These are phyloP conservation scores for Falco peregrinus DNA, from an alignment of 2,797 vertebrate species.

Conservation along the genomic window DNA sequence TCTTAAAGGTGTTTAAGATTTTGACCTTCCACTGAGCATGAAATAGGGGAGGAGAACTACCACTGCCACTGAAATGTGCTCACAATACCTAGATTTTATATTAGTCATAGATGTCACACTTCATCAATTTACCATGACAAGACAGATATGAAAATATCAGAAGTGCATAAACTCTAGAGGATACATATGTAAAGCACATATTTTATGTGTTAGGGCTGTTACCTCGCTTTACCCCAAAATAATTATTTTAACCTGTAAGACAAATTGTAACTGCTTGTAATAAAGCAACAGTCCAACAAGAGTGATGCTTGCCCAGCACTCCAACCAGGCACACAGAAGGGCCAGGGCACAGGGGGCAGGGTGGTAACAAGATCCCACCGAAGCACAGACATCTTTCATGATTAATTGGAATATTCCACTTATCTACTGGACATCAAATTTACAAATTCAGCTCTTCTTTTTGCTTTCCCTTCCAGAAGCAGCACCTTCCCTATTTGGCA, in stretches of 20 bases:
- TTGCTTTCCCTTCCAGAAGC: neutral
- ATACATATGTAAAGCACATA: neutral
- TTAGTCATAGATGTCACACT: neutral
- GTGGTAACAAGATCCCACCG: neutral
- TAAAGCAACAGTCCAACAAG: neutral
- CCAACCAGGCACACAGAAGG: neutral
- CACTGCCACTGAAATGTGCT: neutral
- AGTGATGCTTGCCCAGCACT: neutral
- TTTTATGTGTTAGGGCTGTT: neutral
- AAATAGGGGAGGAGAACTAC: neutral
- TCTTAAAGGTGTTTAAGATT: neutral
- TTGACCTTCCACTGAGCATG: neutral
- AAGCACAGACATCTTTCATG: neutral
- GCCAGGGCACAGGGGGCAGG: neutral
- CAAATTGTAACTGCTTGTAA: neutral
- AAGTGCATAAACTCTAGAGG: neutral
- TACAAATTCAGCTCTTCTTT: neutral
- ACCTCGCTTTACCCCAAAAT: neutral
- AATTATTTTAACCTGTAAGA: neutral
- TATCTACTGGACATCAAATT: neutral
- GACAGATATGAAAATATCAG: neutral
- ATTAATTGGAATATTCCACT: neutral
- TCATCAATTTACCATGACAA: neutral
- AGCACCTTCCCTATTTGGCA: rapidly evolving
- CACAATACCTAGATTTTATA: neutral